Evolutionary conservation across 2,113 vertebrate species (phyloP).

Genomic region (Tympanuchus pallidicinctus): DNA sequence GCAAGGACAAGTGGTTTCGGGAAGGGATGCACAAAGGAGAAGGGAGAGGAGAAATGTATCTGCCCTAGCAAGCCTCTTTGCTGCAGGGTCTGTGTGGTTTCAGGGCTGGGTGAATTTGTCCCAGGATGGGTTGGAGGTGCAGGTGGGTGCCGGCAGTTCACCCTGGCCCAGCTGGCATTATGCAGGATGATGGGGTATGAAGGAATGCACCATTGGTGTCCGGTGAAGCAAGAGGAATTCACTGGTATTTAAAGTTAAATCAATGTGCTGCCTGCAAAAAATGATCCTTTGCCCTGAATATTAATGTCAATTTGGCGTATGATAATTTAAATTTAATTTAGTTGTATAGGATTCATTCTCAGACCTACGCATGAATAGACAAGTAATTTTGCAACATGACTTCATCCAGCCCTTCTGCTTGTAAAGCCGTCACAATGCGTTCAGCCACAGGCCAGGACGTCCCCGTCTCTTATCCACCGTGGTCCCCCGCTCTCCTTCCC

Average conservation of each 20-base stretch:
- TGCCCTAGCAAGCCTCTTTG: rapidly evolving
- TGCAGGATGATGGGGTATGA: background rate
- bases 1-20: background rate
- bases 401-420: slow-evolving; percentile 44
- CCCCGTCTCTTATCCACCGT: background rate
- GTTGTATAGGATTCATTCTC: slow-evolving; percentile 38
- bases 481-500: slow-evolving; percentile 28
- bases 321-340: slow-evolving; percentile 62
- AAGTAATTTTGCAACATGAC: slow-evolving; percentile 55
- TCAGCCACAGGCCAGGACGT: slow-evolving; percentile 38
- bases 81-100: background rate
- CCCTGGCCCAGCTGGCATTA: background rate
- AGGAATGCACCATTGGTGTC: background rate
- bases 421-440: background rate
- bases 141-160: background rate
- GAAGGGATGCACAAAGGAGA: background rate
- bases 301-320: slow-evolving; percentile 50
- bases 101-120: background rate
- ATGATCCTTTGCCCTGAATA: slow-evolving; percentile 43
- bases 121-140: background rate
- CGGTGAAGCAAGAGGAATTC: background rate
- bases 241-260: slow-evolving; percentile 45
- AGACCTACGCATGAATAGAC: slow-evolving; percentile 41
- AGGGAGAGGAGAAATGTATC: background rate
- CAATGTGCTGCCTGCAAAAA: slow-evolving; percentile 35